These are phyloP conservation scores for Cephonodes hylas DNA, from an alignment of 2,888 invertebrate species.

Conservation along the genomic window DNA sequence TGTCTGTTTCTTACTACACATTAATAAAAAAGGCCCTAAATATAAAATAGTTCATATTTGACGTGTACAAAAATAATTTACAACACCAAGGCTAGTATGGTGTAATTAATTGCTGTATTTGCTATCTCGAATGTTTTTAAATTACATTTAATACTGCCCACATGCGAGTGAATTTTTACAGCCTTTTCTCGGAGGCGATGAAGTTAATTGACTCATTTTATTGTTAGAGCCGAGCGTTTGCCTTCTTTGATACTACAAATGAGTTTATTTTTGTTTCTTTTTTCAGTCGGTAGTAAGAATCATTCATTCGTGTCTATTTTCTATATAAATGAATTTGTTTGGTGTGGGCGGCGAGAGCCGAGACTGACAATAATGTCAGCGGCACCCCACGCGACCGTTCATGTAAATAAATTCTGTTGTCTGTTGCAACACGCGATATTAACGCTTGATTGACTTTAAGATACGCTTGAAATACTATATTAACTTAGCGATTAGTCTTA, in stretches of 20 bases:
- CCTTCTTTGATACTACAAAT: slow-evolving; percentile 33
- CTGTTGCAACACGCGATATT: not conserved
- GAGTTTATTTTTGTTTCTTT: slow-evolving; percentile 12
- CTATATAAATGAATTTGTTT: slow-evolving; percentile 23
- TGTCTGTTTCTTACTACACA: not conserved
- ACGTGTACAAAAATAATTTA: too few relatives aligned
- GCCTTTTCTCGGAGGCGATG: slow-evolving; percentile 33
- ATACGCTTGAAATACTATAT: not conserved
- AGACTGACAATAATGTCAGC: slow-evolving; percentile 38
- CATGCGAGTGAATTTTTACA: slow-evolving; percentile 36
- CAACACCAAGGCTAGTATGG: not conserved
- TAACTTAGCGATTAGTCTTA: not conserved
- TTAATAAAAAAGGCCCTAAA: not conserved
- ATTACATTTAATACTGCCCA: slow-evolving; percentile 24
- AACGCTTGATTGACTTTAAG: not conserved
- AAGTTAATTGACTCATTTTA: slow-evolving; percentile 41
- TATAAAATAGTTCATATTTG: not conserved
- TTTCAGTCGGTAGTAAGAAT: not conserved
- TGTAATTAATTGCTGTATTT: too few relatives aligned
- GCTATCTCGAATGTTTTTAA: slow-evolving; percentile 23
- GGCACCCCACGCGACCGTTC: slow-evolving; percentile 47
- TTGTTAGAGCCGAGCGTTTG: slow-evolving; percentile 36
- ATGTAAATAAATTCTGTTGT: slow-evolving; percentile 43
- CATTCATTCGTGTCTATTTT: slow-evolving; percentile 13
- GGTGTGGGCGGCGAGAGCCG: slow-evolving; percentile 40